Evolutionary conservation across 2,888 invertebrate species (phyloP), one percentile per base, ranked within the genome.

Genomic region (Athalia cordata): DNA sequence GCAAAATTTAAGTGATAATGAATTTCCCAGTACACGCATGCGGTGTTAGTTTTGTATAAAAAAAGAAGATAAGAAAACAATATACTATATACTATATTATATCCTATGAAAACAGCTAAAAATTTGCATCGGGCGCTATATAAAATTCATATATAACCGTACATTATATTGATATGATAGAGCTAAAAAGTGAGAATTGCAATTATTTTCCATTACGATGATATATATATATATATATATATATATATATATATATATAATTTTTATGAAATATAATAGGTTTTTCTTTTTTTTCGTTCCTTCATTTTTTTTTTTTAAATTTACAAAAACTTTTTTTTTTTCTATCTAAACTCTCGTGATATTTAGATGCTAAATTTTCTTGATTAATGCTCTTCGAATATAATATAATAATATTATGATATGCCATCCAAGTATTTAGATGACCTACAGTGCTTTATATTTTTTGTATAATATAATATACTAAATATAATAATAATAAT

Each of bases 341-440:
- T 57, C 55, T 74, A 65, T 78, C 43, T 77, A 47, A 57, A 74
- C 64, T 81, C 83, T 83, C 84, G 89, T 89, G 89, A 89, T 89
- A 89, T 88, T 88, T 88, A 87, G 86, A 86, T 83, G 84, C 85
- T 87, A 87, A 87, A 87, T 85, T 85, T 85, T 83, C 80, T 82
- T 52, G 75, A 77, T 77, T 77, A 65, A 79, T 75, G 64, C 77
- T 77, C 59, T 72, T 64, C 78, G 79, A 78, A 72, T 29, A 29
- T 50, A 57, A 76, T 74, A 45, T 82, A 64, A 76, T 82, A 83
- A 85, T 82, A 49, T 83, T 81, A 86, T 82, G 50, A 83, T 81
- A 86, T 86, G 86, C 85, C 85, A 87, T 86, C 83, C 86, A 85
- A 83, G 85, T 86, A 86, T 87, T 86, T 87, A 86, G 83, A 84